Evolutionary conservation across 2,113 vertebrate species (phyloP).

Genomic region (Takifugu flavidus): DNA sequence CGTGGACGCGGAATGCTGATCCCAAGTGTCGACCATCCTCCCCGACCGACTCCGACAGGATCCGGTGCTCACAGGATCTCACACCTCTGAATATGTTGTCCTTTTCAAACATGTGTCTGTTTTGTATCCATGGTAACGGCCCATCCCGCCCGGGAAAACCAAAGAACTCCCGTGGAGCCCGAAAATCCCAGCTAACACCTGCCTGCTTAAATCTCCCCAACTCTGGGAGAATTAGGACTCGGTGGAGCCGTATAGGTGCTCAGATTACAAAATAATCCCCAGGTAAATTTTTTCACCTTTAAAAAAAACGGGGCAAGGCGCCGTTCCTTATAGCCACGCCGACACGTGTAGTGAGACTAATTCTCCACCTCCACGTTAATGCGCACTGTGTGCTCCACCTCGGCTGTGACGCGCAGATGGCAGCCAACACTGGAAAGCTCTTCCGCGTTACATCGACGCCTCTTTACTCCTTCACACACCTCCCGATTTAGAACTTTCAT

Average conservation of each 20-base stretch:
- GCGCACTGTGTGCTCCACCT: conserved; percentile 49
- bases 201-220: conserved; percentile 64
- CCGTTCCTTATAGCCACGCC: conserved; percentile 54
- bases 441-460: conserved; percentile 13
- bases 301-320: conserved; percentile 63
- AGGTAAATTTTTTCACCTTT: conserved; percentile 70
- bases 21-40: too few relatives aligned
- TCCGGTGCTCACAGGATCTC: conserved; percentile 19
- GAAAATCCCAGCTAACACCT: conserved; percentile 58
- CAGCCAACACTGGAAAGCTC: conserved; percentile 51
- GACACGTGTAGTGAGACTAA: conserved; percentile 63
- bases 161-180: conserved; percentile 39
- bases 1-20: conserved; percentile 39
- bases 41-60: too few relatives aligned
- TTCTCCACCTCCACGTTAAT: conserved; percentile 63
- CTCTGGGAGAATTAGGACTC: conserved; percentile 62
- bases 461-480: conserved; percentile 17
- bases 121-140: conserved; percentile 69
- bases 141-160: conserved; percentile 47
- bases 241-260: conserved; percentile 57
- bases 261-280: conserved; percentile 80
- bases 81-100: conserved; percentile 42
- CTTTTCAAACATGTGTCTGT: conserved; percentile 68
- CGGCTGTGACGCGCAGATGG: conserved; percentile 41
- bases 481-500: conserved; percentile 65